These are phyloP conservation scores for Meta bourneti DNA, from an alignment of 2,888 invertebrate genomes.

Conservation along the genomic window DNA sequence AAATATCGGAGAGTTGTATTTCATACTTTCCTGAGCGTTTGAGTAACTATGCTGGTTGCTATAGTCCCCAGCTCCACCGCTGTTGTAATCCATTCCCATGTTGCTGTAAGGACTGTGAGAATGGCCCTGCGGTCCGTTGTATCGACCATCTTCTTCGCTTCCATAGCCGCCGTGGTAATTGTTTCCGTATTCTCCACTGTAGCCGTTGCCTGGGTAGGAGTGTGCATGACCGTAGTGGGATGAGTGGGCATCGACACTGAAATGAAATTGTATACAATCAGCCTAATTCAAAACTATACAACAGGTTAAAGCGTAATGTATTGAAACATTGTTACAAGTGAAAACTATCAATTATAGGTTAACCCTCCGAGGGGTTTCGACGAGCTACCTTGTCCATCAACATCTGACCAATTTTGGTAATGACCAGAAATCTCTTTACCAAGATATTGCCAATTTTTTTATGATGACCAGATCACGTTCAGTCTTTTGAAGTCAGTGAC, in stretches of 20 bases:
- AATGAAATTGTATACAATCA: not conserved
- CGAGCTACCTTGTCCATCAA: too few species aligned
- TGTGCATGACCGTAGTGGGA: constrained; percentile 3
- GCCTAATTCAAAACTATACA: too few species aligned
- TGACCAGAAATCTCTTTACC: too few species aligned
- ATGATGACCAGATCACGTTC: too few species aligned
- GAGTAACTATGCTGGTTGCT: constrained; percentile 20
- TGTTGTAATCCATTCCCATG: constrained; percentile 9
- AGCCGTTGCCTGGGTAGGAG: not conserved
- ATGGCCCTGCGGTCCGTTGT: not conserved
- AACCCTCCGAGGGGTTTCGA: not conserved
- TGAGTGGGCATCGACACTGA: constrained; percentile 56
- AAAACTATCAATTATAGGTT: not conserved
- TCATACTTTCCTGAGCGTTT: constrained; percentile 36
- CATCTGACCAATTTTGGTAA: too few species aligned
- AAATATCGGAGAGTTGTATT: constrained; percentile 27
- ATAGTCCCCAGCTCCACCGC: constrained; percentile 14
- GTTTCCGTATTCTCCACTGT: not conserved
- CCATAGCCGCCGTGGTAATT: constrained; percentile 21
- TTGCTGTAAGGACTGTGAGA: constrained; percentile 6
- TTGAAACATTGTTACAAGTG: not conserved
- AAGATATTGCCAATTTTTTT: not conserved
- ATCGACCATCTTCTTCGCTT: constrained; percentile 18
- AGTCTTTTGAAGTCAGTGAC: too few species aligned
- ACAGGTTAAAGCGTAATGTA: not conserved